Evolutionary conservation across 2,888 invertebrate genomes (phyloP).

Genomic region (Rhamnusium bicolor): DNA sequence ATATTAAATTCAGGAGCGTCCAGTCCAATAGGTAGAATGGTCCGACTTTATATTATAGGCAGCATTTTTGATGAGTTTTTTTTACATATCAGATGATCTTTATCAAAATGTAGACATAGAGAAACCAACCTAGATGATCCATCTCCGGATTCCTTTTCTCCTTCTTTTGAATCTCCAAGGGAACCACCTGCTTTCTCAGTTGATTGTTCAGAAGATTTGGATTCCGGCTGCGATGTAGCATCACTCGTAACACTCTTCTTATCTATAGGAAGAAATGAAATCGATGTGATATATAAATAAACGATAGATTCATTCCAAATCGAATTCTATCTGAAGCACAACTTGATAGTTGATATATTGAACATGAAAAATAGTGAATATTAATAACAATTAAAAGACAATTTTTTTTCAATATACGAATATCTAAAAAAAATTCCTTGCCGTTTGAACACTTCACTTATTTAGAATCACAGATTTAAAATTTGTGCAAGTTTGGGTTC

Average conservation of each 20-base stretch:
- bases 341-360: slow-evolving; percentile 44
- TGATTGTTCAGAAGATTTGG: slow-evolving; percentile 38
- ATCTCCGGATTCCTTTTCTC: slow-evolving; percentile 48
- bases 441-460: slow-evolving; percentile 45
- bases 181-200: slow-evolving; percentile 45
- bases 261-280: slow-evolving; percentile 64
- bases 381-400: slow-evolving; percentile 23
- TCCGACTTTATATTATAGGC: slow-evolving; percentile 31
- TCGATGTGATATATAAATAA: slow-evolving; percentile 59
- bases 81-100: slow-evolving; percentile 13
- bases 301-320: slow-evolving; percentile 52
- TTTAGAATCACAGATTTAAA: slow-evolving; percentile 25
- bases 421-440: slow-evolving; percentile 40
- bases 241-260: slow-evolving; percentile 56
- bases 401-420: slow-evolving; percentile 21
- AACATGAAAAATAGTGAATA: slow-evolving; percentile 48
- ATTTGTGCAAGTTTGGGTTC: not conserved
- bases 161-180: slow-evolving; percentile 46
- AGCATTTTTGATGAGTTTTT: slow-evolving; percentile 50
- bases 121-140: slow-evolving; percentile 60
- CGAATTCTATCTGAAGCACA: slow-evolving; percentile 54
- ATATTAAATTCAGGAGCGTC: not conserved
- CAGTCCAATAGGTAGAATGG: not conserved
- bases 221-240: slow-evolving; percentile 42
- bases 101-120: slow-evolving; percentile 38